These are phyloP conservation scores for Porphyrio hochstetteri DNA, from an alignment of 2,113 vertebrate genomes.

Conservation along the genomic window DNA sequence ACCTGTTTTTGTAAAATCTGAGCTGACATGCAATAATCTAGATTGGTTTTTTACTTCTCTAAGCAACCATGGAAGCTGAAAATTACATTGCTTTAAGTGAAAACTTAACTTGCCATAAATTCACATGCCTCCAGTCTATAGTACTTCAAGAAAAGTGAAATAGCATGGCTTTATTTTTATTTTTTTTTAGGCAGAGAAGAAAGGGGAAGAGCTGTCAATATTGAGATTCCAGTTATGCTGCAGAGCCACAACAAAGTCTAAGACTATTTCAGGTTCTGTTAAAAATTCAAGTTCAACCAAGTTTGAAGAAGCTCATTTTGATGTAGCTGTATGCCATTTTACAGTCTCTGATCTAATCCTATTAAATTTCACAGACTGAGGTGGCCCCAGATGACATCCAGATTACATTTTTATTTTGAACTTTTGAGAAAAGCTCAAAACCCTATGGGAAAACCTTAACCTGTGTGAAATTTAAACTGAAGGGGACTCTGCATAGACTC, in stretches of 20 bases:
- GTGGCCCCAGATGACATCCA: background rate
- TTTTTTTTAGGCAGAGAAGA: no score
- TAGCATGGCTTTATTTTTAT: no score
- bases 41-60: background rate
- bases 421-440: background rate
- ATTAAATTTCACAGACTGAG: background rate
- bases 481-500: background rate
- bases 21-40: background rate
- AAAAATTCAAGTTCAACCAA: background rate
- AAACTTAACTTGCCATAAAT: background rate
- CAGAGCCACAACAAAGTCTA: background rate
- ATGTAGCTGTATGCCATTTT: background rate
- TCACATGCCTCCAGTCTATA: background rate
- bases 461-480: background rate
- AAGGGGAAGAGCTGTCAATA: background rate
- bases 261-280: background rate
- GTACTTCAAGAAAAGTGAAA: background rate
- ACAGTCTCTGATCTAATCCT: background rate
- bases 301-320: background rate
- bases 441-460: background rate
- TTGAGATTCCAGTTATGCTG: background rate
- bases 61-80: background rate
- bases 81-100: background rate
- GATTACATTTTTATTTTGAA: background rate
- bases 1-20: background rate